A percentile compares a stretch with the other conserved stretches of the same genome.
Conservation (phyloP, 2,797 vertebrate genomes). For the Sebastolobus alascanus region DNA sequence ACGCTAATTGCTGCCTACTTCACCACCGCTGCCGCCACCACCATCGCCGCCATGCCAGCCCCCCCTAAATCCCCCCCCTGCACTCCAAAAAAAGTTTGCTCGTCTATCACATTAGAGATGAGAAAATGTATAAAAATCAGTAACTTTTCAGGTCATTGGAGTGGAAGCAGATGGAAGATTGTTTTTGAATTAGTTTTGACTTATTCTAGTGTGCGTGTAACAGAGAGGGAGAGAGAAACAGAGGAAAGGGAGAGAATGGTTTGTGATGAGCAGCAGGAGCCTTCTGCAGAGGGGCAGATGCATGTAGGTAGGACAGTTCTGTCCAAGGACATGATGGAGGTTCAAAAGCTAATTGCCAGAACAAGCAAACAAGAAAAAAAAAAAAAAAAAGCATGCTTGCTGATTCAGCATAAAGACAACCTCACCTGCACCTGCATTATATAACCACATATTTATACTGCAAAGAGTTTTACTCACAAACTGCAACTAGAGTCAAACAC, state of each 20-base stretch:
- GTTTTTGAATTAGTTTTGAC: conserved; percentile 45
- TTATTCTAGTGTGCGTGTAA: conserved; percentile 23
- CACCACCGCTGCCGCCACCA: conserved; percentile 62
- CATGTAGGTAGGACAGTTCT: conserved; percentile 45
- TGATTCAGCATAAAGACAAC: conserved; percentile 61
- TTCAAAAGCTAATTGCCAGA: conserved; percentile 66
- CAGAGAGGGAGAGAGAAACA: conserved; percentile 2
- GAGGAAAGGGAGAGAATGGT: conserved; percentile 8
- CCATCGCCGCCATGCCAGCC: conserved; percentile 57
- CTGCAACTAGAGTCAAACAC: neutral
- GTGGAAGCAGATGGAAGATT: conserved; percentile 67
- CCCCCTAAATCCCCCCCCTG: conserved; percentile 18
- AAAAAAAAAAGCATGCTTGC: conserved; percentile 34
- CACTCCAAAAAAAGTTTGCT: conserved; percentile 71
- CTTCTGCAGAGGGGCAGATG: conserved; percentile 34
- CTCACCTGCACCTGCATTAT: conserved; percentile 49
- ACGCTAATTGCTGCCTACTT: conserved; percentile 86
- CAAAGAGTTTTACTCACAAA: conserved; percentile 18
- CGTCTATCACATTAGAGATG: conserved; percentile 66
- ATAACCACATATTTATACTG: conserved; percentile 18
- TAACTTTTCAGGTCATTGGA: conserved; percentile 61
- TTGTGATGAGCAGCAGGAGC: conserved; percentile 16
- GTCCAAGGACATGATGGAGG: conserved; percentile 52
- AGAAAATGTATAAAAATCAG: conserved; percentile 43
- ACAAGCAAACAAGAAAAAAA: conserved; percentile 47